Evolutionary conservation across 2,888 invertebrate species (phyloP).

Genomic region (Shargacucullia verbasci): DNA sequence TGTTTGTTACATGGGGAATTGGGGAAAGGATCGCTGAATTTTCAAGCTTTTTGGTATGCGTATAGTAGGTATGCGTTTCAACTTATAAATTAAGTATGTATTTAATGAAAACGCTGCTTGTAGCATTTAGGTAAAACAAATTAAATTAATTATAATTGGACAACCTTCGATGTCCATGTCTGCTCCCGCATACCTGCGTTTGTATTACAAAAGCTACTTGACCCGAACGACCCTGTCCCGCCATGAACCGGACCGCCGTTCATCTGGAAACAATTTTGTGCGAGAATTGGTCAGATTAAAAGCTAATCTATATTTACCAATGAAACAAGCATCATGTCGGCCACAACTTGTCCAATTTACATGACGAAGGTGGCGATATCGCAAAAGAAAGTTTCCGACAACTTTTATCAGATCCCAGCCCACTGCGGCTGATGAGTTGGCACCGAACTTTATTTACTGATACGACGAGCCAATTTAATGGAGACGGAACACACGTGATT

Average conservation of each 20-base stretch:
- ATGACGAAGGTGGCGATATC: conserved; percentile 88
- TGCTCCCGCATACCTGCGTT: conserved; percentile 25
- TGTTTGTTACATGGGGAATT: conserved; percentile 6
- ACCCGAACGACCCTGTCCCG: conserved; percentile 52
- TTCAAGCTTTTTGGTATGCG: conserved; percentile 1
- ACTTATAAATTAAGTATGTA: neutral
- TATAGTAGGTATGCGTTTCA: conserved; percentile 6
- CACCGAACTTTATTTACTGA: conserved; percentile 85
- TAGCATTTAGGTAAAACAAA: conserved; percentile 10
- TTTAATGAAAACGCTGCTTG: neutral
- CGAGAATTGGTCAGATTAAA: conserved; percentile 76
- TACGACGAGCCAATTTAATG: conserved; percentile 73
- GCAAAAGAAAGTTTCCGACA: conserved; percentile 85
- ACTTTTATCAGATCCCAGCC: conserved; percentile 86
- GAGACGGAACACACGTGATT: too few relatives aligned
- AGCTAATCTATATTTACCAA: conserved; percentile 82
- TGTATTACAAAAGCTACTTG: conserved; percentile 58
- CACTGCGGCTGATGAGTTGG: conserved; percentile 86
- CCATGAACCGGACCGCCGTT: conserved; percentile 50
- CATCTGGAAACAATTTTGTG: conserved; percentile 74
- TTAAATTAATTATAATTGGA: conserved; percentile 38
- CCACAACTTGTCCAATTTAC: conserved; percentile 87
- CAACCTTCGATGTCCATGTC: conserved; percentile 21
- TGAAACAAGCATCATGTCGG: conserved; percentile 81
- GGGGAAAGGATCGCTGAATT: conserved; percentile 1